Percentiles rank a stretch among this genome's conserved stretches.
Conservation (phyloP, 2,888 invertebrate genomes). For the Merodon equestris region DNA sequence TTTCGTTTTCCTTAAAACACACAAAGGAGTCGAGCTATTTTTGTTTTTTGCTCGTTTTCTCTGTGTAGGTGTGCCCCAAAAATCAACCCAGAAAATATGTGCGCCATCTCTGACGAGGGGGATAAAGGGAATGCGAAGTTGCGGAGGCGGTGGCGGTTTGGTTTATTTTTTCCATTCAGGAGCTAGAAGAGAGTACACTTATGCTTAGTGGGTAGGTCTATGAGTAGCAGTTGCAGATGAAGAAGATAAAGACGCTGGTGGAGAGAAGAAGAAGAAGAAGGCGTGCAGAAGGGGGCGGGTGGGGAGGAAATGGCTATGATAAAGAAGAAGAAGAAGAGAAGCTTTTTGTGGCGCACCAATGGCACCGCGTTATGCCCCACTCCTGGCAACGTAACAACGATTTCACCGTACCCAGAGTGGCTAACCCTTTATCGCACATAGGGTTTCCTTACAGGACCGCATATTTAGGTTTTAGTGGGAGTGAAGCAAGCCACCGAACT, state of each 20-base stretch:
- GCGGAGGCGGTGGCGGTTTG: slow-evolving; percentile 47
- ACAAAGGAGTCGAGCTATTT: slow-evolving; percentile 26
- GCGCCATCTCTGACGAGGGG: slow-evolving; percentile 27
- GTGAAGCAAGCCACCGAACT: slow-evolving; percentile 78
- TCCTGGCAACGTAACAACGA: slow-evolving; percentile 67
- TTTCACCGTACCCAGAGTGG: slow-evolving; percentile 76
- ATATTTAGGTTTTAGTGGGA: slow-evolving; percentile 80
- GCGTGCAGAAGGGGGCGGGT: slow-evolving; percentile 7
- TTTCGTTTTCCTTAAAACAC: not conserved
- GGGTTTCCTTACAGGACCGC: slow-evolving; percentile 80
- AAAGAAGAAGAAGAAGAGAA: slow-evolving; percentile 75
- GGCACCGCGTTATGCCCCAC: slow-evolving; percentile 79
- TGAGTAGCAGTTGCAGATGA: slow-evolving; percentile 58
- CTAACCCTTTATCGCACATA: slow-evolving; percentile 80
- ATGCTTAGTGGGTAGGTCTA: slow-evolving; percentile 64
- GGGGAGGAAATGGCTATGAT: slow-evolving; percentile 31
- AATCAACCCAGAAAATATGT: slow-evolving; percentile 63
- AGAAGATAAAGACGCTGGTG: slow-evolving; percentile 23
- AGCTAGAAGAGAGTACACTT: slow-evolving; percentile 32
- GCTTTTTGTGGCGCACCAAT: slow-evolving; percentile 80
- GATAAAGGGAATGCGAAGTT: slow-evolving; percentile 1
- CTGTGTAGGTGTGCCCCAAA: slow-evolving; percentile 66
- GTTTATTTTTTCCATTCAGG: slow-evolving; percentile 29
- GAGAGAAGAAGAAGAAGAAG: too few species aligned
- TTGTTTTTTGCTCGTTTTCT: slow-evolving; percentile 41